phyloP scores from a whole-genome alignment of 2,113 vertebrate species.

The Erythrolamprus reginae region DNA sequence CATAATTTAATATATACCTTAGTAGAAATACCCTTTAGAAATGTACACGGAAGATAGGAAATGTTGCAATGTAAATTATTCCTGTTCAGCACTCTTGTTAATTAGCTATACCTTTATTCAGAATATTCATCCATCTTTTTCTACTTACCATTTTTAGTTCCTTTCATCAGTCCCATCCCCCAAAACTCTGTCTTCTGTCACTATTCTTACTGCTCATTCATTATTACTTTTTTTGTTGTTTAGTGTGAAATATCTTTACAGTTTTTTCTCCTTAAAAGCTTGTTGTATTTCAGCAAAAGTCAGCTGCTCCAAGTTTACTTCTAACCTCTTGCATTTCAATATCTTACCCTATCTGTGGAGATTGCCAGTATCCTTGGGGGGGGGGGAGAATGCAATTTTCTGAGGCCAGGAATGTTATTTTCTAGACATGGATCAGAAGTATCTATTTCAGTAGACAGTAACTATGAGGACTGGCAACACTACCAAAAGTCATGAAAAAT shows the following conservation, averaged over 20 bases:
- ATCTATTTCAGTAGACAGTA: background rate
- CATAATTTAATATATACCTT: background rate
- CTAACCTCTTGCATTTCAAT: background rate
- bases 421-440: background rate
- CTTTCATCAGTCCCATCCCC: background rate
- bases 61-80: background rate
- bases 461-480: background rate
- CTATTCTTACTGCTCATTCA: background rate
- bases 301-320: background rate
- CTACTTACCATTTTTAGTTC: background rate
- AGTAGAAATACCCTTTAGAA: background rate
- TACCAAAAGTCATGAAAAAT: background rate
- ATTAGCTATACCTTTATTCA: background rate
- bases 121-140: background rate
- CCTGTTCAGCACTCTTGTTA: background rate
- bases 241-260: background rate
- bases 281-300: background rate
- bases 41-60: background rate
- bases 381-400: background rate
- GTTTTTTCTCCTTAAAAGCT: too few species aligned
- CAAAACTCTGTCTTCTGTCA: background rate
- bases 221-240: background rate
- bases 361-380: too few species aligned
- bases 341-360: background rate
- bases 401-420: background rate